These are phyloP conservation scores for Betta splendens DNA, from an alignment of 2,797 vertebrate species.

Conservation along the genomic window DNA sequence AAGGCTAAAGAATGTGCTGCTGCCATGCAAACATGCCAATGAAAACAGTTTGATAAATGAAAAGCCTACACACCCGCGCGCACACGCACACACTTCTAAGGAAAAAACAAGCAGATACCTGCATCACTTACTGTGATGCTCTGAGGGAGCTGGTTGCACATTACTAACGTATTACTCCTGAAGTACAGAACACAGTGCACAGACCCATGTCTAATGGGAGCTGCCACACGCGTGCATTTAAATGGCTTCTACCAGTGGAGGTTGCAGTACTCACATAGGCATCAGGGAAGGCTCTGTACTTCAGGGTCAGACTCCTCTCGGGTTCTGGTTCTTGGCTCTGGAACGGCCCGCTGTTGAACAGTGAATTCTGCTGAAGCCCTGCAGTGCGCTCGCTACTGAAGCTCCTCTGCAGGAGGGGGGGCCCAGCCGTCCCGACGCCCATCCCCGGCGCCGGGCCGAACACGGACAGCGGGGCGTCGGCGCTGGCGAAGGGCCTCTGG, in stretches of 20 bases:
- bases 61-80: neutral
- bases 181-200: too few relatives aligned
- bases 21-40: neutral
- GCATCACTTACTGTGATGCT: neutral
- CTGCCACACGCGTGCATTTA: too few relatives aligned
- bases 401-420: slow-evolving; percentile 67
- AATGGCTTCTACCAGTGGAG: too few relatives aligned
- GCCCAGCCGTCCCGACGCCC: neutral
- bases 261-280: slow-evolving; percentile 83
- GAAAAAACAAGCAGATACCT: slow-evolving; percentile 23
- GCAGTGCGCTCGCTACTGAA: slow-evolving; percentile 50
- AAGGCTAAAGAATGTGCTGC: too few relatives aligned
- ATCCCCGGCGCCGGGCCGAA: slow-evolving; percentile 31
- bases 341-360: slow-evolving; percentile 56
- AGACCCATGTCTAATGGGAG: too few relatives aligned
- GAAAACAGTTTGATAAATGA: slow-evolving; percentile 17
- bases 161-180: neutral
- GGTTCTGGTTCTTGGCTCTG: slow-evolving; percentile 52
- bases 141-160: too few relatives aligned
- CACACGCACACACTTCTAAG: neutral
- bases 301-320: slow-evolving; percentile 47
- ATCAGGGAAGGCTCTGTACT: slow-evolving; percentile 84
- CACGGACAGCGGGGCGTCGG: slow-evolving; percentile 33
- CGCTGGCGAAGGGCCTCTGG: slow-evolving; percentile 33
- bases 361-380: slow-evolving; percentile 25